Conservation (phyloP, 2,888 invertebrate genomes). For the Mystacides longicornis region DNA sequence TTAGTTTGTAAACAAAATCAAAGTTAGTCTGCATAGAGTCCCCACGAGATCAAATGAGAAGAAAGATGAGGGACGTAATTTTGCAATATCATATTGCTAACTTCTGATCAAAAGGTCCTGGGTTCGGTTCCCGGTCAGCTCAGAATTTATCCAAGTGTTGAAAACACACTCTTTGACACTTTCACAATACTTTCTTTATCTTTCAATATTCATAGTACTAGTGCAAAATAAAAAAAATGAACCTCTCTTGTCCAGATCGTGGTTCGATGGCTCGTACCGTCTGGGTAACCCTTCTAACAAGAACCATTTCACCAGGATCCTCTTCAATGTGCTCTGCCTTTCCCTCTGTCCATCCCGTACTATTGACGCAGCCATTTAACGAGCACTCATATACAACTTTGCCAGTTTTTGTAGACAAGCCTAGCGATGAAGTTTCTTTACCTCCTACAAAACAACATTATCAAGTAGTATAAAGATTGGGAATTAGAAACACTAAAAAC, state of each 20-base stretch:
- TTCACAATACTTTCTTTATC: neutral
- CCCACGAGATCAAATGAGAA: no score
- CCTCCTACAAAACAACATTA: conserved; percentile 69
- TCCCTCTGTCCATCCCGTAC: conserved; percentile 49
- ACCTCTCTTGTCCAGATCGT: conserved; percentile 77
- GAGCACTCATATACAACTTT: conserved; percentile 72
- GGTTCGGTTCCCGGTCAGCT: no score
- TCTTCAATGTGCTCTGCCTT: conserved; percentile 31
- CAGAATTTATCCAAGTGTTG: no score
- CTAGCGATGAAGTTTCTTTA: conserved; percentile 78
- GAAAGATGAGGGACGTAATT: no score
- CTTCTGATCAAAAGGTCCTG: no score
- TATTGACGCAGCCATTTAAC: conserved; percentile 62
- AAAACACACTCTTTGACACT: conserved; percentile 8
- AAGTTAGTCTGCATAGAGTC: no score
- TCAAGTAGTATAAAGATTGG: no score
- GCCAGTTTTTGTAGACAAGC: conserved; percentile 69
- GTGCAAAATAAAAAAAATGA: neutral
- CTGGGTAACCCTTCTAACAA: conserved; percentile 76
- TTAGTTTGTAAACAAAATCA: no score
- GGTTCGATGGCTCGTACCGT: conserved; percentile 88
- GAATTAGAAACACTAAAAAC: no score
- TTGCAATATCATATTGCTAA: no score
- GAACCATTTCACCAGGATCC: conserved; percentile 49
- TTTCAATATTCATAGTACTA: neutral